phyloP scores from a whole-genome alignment of 2,797 vertebrate species.

The Diplodus sargus region DNA sequence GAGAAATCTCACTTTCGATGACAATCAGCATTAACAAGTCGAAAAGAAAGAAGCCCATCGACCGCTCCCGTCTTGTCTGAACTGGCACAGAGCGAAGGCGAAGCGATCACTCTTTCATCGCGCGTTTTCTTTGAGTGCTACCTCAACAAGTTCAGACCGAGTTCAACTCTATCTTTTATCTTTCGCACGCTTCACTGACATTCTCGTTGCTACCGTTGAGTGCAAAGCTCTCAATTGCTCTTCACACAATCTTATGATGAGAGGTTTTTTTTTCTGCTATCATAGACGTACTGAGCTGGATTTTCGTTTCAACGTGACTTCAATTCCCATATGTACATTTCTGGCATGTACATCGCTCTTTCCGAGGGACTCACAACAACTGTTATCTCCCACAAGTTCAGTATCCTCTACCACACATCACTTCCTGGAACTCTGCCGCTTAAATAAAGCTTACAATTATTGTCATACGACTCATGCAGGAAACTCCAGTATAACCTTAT shows the following conservation, averaged over 20 bases:
- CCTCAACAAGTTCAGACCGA: slow-evolving; percentile 60
- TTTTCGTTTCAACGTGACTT: not conserved
- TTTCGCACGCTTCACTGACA: slow-evolving; percentile 32
- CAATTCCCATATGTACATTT: not conserved
- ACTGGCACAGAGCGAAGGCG: slow-evolving; percentile 23
- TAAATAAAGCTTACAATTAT: slow-evolving; percentile 30
- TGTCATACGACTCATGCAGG: slow-evolving; percentile 40
- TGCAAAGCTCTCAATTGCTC: slow-evolving; percentile 21
- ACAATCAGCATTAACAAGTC: not conserved
- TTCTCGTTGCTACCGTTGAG: slow-evolving; percentile 14
- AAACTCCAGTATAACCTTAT: slow-evolving; percentile 46
- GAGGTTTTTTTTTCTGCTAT: too few species aligned
- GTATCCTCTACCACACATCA: slow-evolving; percentile 36
- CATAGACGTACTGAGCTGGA: not conserved
- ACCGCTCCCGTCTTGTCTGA: slow-evolving; percentile 33
- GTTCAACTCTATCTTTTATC: slow-evolving; percentile 38
- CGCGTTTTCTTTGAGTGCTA: slow-evolving; percentile 3
- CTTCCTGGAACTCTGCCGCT: slow-evolving; percentile 48
- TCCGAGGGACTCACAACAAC: slow-evolving; percentile 19
- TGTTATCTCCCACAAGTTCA: slow-evolving; percentile 48
- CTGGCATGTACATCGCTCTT: slow-evolving; percentile 5
- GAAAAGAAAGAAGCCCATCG: slow-evolving; percentile 12
- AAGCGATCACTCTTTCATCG: slow-evolving; percentile 29
- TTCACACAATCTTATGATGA: slow-evolving; percentile 3
- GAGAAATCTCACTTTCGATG: not conserved